Percentiles rank a stretch among this genome's conserved stretches.
Evolutionary conservation across 1,140 invertebrate genomes (phyloP).

Genomic region (Macrobrachium nipponense): DNA sequence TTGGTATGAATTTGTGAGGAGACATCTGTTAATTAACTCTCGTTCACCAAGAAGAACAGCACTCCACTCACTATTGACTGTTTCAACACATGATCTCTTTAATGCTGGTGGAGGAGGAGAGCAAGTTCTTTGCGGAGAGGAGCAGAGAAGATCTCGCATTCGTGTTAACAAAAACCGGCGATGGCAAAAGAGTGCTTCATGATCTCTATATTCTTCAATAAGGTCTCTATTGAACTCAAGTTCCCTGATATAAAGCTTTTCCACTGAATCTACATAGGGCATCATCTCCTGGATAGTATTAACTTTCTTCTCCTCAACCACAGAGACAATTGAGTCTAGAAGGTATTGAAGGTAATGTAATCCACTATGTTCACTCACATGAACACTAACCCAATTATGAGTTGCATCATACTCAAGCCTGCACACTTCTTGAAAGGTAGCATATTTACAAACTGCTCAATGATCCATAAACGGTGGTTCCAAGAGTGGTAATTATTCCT

Average conservation of each 20-base stretch:
- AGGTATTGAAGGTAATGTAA: constrained; percentile 88
- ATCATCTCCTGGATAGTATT: constrained; percentile 27
- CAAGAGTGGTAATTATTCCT: constrained; percentile 93
- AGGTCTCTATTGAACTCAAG: constrained; percentile 71
- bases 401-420: constrained; percentile 76
- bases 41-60: constrained; percentile 40
- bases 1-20: constrained; percentile 34
- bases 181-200: constrained; percentile 81
- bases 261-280: constrained; percentile 42
- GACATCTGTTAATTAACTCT: constrained; percentile 39
- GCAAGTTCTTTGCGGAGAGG: constrained; percentile 41
- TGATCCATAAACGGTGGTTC: constrained; percentile 85
- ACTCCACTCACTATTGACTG: constrained; percentile 55
- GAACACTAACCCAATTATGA: constrained; percentile 79
- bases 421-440: constrained; percentile 67
- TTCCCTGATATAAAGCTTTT: constrained; percentile 66
- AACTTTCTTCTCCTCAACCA: constrained; percentile 25
- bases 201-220: constrained; percentile 74
- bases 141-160: constrained; percentile 64
- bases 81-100: constrained; percentile 57
- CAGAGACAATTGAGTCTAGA: constrained; percentile 72
- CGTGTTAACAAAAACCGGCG: constrained; percentile 73
- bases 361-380: constrained; percentile 90
- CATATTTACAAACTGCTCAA: constrained; percentile 70
- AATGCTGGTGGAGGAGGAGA: constrained; percentile 52